phyloP scores from a whole-genome alignment of 2,888 invertebrate genomes.

The Hirtodrosophila alboralis region DNA sequence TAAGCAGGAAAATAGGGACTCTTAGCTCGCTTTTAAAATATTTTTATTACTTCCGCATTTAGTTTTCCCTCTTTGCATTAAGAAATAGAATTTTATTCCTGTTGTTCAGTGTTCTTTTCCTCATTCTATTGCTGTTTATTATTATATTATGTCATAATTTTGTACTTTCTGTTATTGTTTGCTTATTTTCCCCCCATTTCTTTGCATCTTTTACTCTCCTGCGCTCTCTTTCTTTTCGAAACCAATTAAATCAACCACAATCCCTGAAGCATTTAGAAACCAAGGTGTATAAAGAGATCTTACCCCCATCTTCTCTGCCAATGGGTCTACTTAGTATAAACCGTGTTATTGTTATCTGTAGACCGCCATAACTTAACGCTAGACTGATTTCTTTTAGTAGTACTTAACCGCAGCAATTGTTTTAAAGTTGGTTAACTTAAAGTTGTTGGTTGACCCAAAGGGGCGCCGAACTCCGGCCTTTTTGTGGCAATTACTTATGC shows the following conservation, averaged over 20 bases:
- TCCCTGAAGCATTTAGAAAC: conserved; percentile 64
- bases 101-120: no score
- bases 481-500: conserved; percentile 60
- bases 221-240: conserved; percentile 21
- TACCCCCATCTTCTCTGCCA: conserved; percentile 5
- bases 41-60: no score
- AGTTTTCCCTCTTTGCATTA: no score
- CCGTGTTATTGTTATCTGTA: conserved; percentile 52
- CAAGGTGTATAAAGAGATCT: conserved; percentile 42
- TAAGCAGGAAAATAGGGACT: no score
- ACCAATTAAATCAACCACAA: conserved; percentile 68
- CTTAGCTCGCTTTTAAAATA: no score
- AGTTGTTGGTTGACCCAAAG: conserved; percentile 58
- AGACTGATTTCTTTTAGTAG: conserved; percentile 55
- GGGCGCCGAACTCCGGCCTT: conserved; percentile 61
- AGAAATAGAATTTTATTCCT: no score
- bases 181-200: conserved; percentile 10
- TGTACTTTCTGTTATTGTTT: conserved; percentile 18
- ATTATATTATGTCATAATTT: no score
- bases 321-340: conserved; percentile 19
- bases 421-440: no score
- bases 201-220: conserved; percentile 42
- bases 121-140: no score
- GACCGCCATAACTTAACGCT: conserved; percentile 69
- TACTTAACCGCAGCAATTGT: conserved; percentile 64